These are phyloP conservation scores for Pissodes strobi DNA, from an alignment of 1,140 invertebrate species.

Conservation along the genomic window DNA sequence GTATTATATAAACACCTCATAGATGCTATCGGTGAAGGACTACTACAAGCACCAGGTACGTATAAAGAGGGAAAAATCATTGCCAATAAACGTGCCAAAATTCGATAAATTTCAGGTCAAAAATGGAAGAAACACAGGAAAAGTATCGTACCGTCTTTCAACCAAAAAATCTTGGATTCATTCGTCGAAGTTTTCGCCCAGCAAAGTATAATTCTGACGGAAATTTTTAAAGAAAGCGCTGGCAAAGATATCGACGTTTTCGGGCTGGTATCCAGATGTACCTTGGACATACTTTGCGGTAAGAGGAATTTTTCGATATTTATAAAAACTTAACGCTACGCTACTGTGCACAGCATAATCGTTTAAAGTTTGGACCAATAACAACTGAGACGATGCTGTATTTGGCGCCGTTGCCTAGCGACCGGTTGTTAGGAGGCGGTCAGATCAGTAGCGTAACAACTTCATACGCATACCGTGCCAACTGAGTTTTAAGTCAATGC, in stretches of 20 bases:
- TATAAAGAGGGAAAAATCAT: neutral
- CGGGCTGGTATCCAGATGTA: conserved; percentile 67
- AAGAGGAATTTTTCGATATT: too few species aligned
- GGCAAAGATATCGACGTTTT: conserved; percentile 64
- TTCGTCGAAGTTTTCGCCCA: conserved; percentile 74
- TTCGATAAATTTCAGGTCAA: conserved; percentile 57
- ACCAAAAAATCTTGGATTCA: conserved; percentile 74
- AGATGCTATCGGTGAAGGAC: conserved; percentile 4
- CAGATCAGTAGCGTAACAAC: too few species aligned
- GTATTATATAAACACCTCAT: neutral
- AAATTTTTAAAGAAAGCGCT: conserved; percentile 59
- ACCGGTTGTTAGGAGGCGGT: too few species aligned
- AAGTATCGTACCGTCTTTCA: conserved; percentile 75
- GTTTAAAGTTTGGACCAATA: too few species aligned
- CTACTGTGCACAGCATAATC: too few species aligned
- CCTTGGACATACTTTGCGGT: conserved; percentile 78
- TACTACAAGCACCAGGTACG: neutral
- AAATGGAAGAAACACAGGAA: conserved; percentile 73
- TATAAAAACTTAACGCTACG: too few species aligned
- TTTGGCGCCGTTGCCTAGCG: too few species aligned
- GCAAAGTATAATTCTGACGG: conserved; percentile 63
- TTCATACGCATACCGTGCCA: too few species aligned
- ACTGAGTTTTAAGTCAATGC: too few species aligned
- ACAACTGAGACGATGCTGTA: too few species aligned
- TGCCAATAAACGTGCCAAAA: neutral